Base-by-base conservation (phyloP, 2,113 vertebrate genomes). In the Pygoscelis antarcticus region DNA sequence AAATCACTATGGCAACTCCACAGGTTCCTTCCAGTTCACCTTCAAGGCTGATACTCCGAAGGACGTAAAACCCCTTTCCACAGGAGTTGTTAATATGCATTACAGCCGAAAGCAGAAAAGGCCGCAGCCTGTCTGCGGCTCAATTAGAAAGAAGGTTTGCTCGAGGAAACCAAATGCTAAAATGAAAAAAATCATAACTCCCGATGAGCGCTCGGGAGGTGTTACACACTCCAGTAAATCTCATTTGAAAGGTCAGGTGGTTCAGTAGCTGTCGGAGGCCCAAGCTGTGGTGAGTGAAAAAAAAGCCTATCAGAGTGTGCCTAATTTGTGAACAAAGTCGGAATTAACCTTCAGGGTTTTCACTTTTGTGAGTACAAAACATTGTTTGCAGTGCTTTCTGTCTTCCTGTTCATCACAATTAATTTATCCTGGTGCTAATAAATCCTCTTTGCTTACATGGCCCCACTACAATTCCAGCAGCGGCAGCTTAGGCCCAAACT, bases 261-360 rank as follows among this genome's bases (percentile, higher is more conserved):
- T 85, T 89, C 91, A 42, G 83, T 30, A 87, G 91, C 79, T 94
- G 78, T 80, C 16, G 4, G 89, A 94, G 79, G 76, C 87, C 71
- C 66, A 74, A 89, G 84, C 75, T 25, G 75, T 5, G 3, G 87
- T 0, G 1, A 93, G 82, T 15, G 14, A 29, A 88, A 89, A 93
- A 96, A 76, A 96, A 93, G 75, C 65, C 77, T 93, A 94, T 82
- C 89, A 32, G 0, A 96, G 91, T 91, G 96, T 97, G 89, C 75
- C 94, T 96, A 94, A 96, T 94, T 94, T 83, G 82, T 44, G 93
- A 95, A 96, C 93, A 92, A 96, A 90, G 93, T 89, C 90, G 90
- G 95, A 97, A 97, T 95, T 97, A 97, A 94, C 94, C 94, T 96
- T 90, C 27, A 77, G 82, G 49, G 68, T 44, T 93, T 91, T 62